Base-by-base conservation (phyloP, 1,140 invertebrate species). In the Bathynomus jamesi region DNA sequence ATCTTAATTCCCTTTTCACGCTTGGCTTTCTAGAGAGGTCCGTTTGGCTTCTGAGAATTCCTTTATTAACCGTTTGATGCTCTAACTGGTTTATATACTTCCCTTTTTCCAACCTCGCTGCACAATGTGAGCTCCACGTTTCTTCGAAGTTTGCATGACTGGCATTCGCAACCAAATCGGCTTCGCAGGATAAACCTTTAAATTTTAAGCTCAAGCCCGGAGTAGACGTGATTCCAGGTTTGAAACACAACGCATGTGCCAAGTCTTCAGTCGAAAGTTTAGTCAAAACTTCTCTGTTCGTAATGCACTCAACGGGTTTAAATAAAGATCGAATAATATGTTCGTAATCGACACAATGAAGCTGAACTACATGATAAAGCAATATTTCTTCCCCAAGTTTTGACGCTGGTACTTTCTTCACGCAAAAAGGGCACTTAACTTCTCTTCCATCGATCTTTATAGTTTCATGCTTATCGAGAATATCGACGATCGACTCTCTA, bases 341-440 rank as follows among this genome's bases (percentile, higher is more conserved):
- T 61, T 74, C 61, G 61, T 64, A 76, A 17, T 73, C 69, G 5
- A 40, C 53, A 4, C 70, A 21, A 24, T 76, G 75, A 10, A 73
- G 60, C 61, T 76, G 75, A 10, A 71, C 67, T 32, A 76, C 68
- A 29, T 76, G 75, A 68, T 71, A 76, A 24, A 76, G 66, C 8
- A 76, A 40, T 17, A 73, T 72, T 60, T 76, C 67, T 63, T 76
- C 75, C 5, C 75, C 75, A n/a, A 70, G 71, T 61, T 71, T 71
- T 21, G 67, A 64, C 28, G 70, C 61, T 29, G 71, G 69, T 65
- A 76, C 75, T 29, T 71, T 73, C 28, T 74, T 76, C n/a, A n/a
- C 64, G 63, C 75, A 76, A 27, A 76, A 76, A 28, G 75, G 75
- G 30, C 75, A 76, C 31, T 76, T 71, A 17, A 76, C 74, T 8